Evolutionary conservation across 2,113 vertebrate genomes (phyloP).

Genomic region (Dasyornis broadbenti): DNA sequence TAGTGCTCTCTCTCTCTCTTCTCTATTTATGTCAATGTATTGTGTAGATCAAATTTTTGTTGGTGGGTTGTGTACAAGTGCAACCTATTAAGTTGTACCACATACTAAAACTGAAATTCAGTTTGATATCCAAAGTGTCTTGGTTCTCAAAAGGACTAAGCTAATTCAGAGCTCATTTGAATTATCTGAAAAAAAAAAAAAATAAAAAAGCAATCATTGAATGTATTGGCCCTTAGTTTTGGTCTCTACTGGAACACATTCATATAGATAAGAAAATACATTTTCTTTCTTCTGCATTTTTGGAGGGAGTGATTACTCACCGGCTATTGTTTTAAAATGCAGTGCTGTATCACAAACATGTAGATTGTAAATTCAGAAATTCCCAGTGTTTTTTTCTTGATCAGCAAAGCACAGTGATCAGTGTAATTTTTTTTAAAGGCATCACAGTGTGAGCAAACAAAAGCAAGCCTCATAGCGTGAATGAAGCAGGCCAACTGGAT

Average conservation of each 20-base stretch:
- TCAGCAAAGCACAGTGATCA: not conserved
- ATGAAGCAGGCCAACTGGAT: not conserved
- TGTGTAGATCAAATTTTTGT: not conserved
- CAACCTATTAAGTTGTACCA: not conserved
- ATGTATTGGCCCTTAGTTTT: not conserved
- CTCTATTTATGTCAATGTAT: not conserved
- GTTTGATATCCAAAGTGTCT: not conserved
- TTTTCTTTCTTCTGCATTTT: not conserved
- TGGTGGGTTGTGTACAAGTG: not conserved
- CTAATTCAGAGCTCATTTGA: not conserved
- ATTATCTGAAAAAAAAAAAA: too few species aligned
- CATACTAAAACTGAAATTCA: not conserved
- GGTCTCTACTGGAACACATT: not conserved
- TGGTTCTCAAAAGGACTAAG: not conserved
- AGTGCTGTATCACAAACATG: not conserved
- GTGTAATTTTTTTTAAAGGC: not conserved
- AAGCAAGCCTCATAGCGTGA: not conserved
- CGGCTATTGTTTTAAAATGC: not conserved
- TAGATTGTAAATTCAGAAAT: not conserved
- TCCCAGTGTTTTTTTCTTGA: not conserved
- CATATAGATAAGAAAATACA: not conserved
- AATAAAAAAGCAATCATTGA: not conserved
- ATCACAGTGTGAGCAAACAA: not conserved
- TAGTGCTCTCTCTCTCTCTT: not conserved
- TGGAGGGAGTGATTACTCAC: not conserved